Percentiles rank a stretch among this genome's conserved stretches.
These are phyloP conservation scores for Heliangelus exortis DNA, from an alignment of 2,797 vertebrate genomes.

Conservation along the genomic window DNA sequence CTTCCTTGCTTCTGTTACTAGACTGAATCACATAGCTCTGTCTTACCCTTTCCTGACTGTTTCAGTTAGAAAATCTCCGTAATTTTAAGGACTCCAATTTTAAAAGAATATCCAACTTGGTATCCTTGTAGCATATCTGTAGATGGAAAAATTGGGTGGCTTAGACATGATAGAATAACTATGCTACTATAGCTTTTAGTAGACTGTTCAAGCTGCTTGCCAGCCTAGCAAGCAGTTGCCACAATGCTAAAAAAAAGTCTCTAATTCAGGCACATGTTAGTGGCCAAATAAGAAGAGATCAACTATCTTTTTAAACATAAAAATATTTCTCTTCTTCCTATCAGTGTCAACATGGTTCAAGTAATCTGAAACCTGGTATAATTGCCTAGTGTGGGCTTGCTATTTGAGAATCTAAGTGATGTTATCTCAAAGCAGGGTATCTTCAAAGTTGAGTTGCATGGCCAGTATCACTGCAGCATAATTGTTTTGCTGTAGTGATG, in stretches of 20 bases:
- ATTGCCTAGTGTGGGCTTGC: not conserved
- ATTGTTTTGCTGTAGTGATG: not conserved
- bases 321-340: not conserved
- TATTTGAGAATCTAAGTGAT: not conserved
- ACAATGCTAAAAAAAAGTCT: not conserved
- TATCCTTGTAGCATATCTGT: not conserved
- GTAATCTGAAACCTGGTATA: not conserved
- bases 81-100: slow-evolving; percentile 20
- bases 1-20: slow-evolving; percentile 18
- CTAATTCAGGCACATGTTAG: not conserved
- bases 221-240: not conserved
- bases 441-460: not conserved
- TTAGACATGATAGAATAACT: not conserved
- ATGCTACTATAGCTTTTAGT: not conserved
- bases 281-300: not conserved
- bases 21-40: not conserved
- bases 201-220: not conserved
- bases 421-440: not conserved
- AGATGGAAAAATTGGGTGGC: not conserved
- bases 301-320: not conserved
- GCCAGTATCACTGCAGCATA: not conserved
- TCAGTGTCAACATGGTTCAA: not conserved
- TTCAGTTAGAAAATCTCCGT: not conserved
- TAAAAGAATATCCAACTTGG: not conserved
- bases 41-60: not conserved